These are phyloP conservation scores for Thysanoteuthis rhombus DNA, from an alignment of 2,888 invertebrate species.

Conservation along the genomic window DNA sequence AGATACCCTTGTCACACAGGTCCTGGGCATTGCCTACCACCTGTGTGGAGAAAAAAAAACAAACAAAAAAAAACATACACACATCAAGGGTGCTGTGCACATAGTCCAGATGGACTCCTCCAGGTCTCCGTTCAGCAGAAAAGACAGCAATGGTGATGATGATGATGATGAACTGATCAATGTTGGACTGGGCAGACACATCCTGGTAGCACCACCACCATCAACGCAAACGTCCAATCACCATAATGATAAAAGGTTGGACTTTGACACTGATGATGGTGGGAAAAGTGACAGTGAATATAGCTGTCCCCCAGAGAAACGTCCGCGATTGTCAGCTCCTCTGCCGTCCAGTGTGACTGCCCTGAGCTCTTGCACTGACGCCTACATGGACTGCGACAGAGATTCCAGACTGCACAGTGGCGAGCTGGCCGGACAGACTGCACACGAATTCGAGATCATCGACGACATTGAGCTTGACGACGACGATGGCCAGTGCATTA, in stretches of 20 bases:
- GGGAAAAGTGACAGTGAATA: slow-evolving; percentile 36
- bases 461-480: slow-evolving; percentile 43
- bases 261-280: slow-evolving; percentile 54
- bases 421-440: not conserved
- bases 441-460: slow-evolving; percentile 50
- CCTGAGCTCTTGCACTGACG: not conserved
- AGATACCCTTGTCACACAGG: slow-evolving; percentile 17
- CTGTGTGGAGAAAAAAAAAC: not conserved
- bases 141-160: not conserved
- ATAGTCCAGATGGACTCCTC: slow-evolving; percentile 12
- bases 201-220: slow-evolving; percentile 42
- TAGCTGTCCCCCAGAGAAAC: slow-evolving; percentile 19
- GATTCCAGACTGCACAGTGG: slow-evolving; percentile 18
- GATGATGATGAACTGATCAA: not conserved
- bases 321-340: not conserved
- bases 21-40: not conserved
- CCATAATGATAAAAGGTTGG: slow-evolving; percentile 45
- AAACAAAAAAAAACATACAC: not conserved
- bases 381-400: slow-evolving; percentile 23
- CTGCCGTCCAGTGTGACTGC: not conserved
- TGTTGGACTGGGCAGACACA: not conserved
- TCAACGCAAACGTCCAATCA: slow-evolving; percentile 56
- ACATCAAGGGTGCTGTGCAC: not conserved
- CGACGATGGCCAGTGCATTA: slow-evolving; percentile 38
- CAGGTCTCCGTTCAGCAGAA: not conserved